Base-by-base conservation (phyloP, 2,797 vertebrate genomes). In the Urophycis tenuis region DNA sequence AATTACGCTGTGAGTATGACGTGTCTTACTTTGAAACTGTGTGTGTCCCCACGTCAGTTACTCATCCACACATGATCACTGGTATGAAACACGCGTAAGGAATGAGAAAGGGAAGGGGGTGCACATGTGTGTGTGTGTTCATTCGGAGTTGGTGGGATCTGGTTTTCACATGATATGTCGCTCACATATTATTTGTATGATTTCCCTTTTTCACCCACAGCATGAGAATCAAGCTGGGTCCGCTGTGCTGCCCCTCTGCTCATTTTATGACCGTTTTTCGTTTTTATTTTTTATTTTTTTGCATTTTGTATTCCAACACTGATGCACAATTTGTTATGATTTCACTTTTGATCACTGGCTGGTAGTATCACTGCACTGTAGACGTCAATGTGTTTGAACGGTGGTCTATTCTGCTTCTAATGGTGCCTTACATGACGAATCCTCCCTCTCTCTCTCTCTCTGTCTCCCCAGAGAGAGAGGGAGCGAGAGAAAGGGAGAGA, bases 1-100 rank as follows among this genome's bases (percentile, higher is more conserved):
- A 93, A 89, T 92, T 94, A 91, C 88, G 81, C 90, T 88, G 92
- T 94, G 91, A 94, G 93, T 94, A 93, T 93, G 82, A 86, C 39
- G 85, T 85, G 86, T 90, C 92, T 92, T 89, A 85, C 87, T 90
- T 90, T n/a, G n/a, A 89, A 82, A 88, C 89, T 89, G 39, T 91
- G 89, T 93, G 83, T 93, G 92, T 92, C 88, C 91, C 87, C 75
- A 86, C 91, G 87, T 92, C 90, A 88, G 86, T 90, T 91, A 75
- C 86, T 85, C 89, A 91, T 92, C 85, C 89, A 84, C 88, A 89
- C 89, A 91, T 90, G 85, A 88, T 90, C 91, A 91, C 91, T 85
- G 87, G 30, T 84, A 53, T 83, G 75, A 82, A 87, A 83, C 87
- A 88, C 86, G 79, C 78, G 87, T 89, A 89, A 84, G 84, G 81